Evolutionary conservation across 2,113 vertebrate species (phyloP).

Genomic region (Lagenorhynchus albirostris): DNA sequence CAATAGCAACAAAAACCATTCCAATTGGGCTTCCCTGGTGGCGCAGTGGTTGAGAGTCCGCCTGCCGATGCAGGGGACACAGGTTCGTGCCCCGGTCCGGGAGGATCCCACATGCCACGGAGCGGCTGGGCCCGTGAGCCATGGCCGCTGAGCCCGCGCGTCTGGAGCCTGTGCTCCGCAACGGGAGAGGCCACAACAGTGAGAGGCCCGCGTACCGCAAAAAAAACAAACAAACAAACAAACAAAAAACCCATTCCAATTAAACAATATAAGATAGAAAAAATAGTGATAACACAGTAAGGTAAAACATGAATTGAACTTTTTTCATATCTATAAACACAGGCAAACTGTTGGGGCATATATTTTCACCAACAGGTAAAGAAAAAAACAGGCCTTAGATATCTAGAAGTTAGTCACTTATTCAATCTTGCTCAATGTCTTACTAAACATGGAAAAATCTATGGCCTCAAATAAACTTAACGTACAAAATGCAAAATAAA

Average conservation of each 20-base stretch:
- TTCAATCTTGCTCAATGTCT: not conserved
- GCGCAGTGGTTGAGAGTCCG: no score
- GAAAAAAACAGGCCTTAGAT: not conserved
- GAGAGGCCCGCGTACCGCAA: no score
- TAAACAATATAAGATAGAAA: not conserved
- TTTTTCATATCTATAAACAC: not conserved
- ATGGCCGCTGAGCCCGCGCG: no score
- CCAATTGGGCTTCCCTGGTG: not conserved
- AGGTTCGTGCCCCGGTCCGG: no score
- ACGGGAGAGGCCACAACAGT: no score
- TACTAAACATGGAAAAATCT: not conserved
- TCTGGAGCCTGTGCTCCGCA: no score
- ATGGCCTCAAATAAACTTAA: conserved; percentile 6
- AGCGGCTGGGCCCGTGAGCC: no score
- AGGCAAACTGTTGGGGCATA: not conserved
- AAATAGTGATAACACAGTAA: not conserved
- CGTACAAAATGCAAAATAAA: not conserved
- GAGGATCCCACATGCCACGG: no score
- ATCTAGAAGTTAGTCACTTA: not conserved
- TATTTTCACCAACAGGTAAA: not conserved
- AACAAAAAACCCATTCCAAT: not conserved
- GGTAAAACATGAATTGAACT: not conserved
- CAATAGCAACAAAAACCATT: not conserved
- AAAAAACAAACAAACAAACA: rapidly evolving
- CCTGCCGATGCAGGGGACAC: no score